Percentiles rank a stretch among this genome's conserved stretches.
Conservation (phyloP, 2,797 vertebrate genomes). For the Malacoraja senta region DNA sequence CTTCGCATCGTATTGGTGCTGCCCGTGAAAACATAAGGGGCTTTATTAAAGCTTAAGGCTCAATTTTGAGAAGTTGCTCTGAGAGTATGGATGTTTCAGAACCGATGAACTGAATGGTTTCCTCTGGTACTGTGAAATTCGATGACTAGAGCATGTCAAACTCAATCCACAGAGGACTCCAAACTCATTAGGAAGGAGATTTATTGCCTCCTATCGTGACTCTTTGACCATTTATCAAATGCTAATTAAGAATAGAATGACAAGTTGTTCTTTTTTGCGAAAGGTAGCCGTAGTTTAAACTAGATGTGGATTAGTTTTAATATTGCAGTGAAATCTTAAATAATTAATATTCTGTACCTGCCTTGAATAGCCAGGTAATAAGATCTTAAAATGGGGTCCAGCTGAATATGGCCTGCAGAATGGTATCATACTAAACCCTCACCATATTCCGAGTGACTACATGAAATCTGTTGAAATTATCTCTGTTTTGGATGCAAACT, state of each 20-base stretch:
- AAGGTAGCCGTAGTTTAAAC: neutral
- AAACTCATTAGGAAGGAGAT: neutral
- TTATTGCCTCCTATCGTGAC: neutral
- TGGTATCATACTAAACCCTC: neutral
- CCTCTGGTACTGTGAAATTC: neutral
- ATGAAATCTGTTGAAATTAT: neutral
- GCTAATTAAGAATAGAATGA: conserved; percentile 1
- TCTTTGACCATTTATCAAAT: neutral
- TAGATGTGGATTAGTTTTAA: neutral
- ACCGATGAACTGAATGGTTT: neutral
- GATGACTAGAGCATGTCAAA: neutral
- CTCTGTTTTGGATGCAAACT: neutral
- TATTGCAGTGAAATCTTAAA: conserved; percentile 12
- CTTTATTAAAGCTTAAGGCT: neutral
- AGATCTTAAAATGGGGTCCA: neutral
- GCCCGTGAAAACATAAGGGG: too few relatives aligned
- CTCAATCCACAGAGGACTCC: neutral
- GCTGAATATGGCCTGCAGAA: neutral
- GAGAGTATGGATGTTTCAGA: neutral
- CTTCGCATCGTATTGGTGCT: neutral
- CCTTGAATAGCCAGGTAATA: neutral
- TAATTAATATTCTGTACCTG: conserved; percentile 16
- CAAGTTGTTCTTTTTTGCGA: neutral
- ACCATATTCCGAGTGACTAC: neutral
- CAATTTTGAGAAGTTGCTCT: neutral